These are phyloP conservation scores for Hippocampus zosterae DNA, from an alignment of 2,113 vertebrate genomes.

Conservation along the genomic window DNA sequence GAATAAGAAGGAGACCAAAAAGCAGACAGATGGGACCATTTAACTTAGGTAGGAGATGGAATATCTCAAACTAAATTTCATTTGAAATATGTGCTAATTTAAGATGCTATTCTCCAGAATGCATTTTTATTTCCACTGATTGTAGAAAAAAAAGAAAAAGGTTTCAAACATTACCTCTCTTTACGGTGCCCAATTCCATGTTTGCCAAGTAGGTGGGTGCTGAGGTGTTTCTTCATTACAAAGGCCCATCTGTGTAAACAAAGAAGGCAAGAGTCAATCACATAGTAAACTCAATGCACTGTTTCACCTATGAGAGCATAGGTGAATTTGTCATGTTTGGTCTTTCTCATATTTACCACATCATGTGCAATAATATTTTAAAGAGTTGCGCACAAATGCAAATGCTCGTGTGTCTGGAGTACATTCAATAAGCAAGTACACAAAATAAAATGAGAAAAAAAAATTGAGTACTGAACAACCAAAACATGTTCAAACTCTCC, in stretches of 20 bases:
- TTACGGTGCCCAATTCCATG: conserved; percentile 95
- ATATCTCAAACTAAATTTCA: conserved; percentile 50
- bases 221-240: conserved; percentile 99
- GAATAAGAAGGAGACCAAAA: conserved; percentile 40
- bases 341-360: conserved; percentile 5
- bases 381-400: conserved; percentile 22
- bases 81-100: conserved; percentile 26
- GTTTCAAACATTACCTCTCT: conserved; percentile 81
- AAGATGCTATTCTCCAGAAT: not conserved
- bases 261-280: not conserved
- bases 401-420: conserved; percentile 13
- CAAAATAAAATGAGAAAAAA: conserved; percentile 4
- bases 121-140: not conserved
- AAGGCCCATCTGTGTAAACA: conserved; percentile 84
- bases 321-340: not conserved
- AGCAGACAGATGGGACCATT: conserved; percentile 49
- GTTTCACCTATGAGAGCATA: not conserved
- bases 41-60: conserved; percentile 55
- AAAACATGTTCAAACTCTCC: conserved; percentile 40
- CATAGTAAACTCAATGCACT: not conserved
- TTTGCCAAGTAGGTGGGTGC: conserved; percentile 92
- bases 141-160: not conserved
- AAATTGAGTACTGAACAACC: conserved; percentile 4
- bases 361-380: conserved; percentile 30
- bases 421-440: conserved; percentile 18